Evolutionary conservation across 2,888 invertebrate genomes (phyloP), one percentile per base, ranked within the genome.

Genomic region (Taenaris catops): DNA sequence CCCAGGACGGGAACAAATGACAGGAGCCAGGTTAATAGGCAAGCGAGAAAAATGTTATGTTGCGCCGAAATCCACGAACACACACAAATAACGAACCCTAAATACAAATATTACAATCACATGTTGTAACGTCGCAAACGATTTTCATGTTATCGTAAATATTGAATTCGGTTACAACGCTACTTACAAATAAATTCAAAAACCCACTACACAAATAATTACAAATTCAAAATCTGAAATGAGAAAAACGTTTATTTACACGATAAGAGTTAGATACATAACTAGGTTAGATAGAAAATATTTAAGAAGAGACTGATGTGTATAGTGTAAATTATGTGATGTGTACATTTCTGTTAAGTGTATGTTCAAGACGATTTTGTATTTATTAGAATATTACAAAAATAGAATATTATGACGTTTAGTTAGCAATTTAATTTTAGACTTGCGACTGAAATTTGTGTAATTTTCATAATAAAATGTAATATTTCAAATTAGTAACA

Each of bases 261-360:
- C 74, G 65, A 71, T 74, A 75, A 76, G 72, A 79, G 67, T 81
- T 78, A 76, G 70, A 68, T 78, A 80, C 72, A 71, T 68, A 52
- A 68, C 81, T 81, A 83, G 70, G 63, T 83, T 80, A 84, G 81
- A 84, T 69, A 83, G 81, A 78, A 83, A 86, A 83, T 83, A 79
- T 79, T 78, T 72, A 81, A 74, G 79, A 81, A 75, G 80, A 83
- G 80, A 75, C 68, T 67, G 73, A 70, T 80, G 67, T 49, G 58
- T 61, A 35, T 40, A 53, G 49, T 58, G 38, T 48, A 12, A 17
- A 19, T 6, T 8, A 16, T 4, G 2, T 6, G n/a, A 18, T 7
- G 23, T 11, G 23, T 23, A 1, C 2, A 14, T 14, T n/a, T n/a
- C n/a, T n/a, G n/a, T n/a, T n/a, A n/a, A n/a, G n/a, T n/a, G n/a